These are phyloP conservation scores for Micropoecilia bifurca DNA, from an alignment of 2,797 vertebrate genomes.

Conservation along the genomic window DNA sequence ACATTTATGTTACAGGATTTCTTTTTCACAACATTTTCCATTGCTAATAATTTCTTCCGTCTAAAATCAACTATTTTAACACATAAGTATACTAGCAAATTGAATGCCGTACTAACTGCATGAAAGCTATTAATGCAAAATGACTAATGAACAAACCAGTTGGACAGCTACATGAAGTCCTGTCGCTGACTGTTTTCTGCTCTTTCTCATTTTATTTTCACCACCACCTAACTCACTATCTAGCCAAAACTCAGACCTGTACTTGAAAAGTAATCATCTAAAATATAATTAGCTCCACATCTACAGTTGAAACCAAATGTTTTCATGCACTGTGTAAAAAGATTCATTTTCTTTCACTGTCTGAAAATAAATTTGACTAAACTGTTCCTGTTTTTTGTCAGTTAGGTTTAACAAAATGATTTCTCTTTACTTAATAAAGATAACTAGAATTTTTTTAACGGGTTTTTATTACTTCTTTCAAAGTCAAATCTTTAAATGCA, in stretches of 20 bases:
- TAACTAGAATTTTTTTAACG: background rate
- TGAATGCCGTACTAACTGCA: background rate
- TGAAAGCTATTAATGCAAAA: background rate
- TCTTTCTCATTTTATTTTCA: background rate
- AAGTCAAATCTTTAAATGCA: background rate
- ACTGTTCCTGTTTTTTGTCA: background rate
- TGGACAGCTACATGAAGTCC: background rate
- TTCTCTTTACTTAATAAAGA: background rate
- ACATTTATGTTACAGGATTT: background rate
- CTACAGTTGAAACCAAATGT: background rate
- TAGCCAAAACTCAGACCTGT: background rate
- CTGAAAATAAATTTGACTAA: background rate
- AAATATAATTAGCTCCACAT: background rate
- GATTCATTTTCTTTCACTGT: background rate
- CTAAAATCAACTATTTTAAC: background rate
- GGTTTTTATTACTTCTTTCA: background rate
- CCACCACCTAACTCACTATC: background rate
- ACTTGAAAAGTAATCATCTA: background rate
- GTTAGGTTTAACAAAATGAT: background rate
- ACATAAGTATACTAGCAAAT: conserved; percentile 14
- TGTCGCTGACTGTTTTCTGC: background rate
- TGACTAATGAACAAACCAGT: background rate
- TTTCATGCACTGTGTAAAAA: background rate
- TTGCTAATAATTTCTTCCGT: background rate
- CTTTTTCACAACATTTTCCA: background rate